Base-by-base conservation (phyloP, 1,140 invertebrate genomes). In the Acromyrmex echinatior region DNA sequence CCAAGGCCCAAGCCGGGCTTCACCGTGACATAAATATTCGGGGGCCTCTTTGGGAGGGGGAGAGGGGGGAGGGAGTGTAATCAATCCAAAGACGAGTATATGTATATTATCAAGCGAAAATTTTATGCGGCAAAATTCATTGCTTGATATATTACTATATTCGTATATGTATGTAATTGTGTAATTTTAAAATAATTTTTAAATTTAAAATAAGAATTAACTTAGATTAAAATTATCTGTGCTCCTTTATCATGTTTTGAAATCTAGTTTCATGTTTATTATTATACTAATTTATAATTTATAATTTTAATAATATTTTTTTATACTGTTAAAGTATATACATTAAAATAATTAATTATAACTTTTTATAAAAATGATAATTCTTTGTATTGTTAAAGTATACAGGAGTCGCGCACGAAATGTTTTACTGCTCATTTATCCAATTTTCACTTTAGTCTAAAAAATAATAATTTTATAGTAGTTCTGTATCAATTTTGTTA, bases 1-100 rank as follows among this genome's bases (percentile, higher is more conserved):
- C 90, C 92, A 93, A 93, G 93, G 92, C 82, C 89, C 87, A 10
- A 84, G 74, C 84, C 88, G 80, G 80, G 76, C 86, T 92, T 91
- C 71, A 85, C 93, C 93, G 92, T 94, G 93, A 94, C 93, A 94
- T 89, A 74, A 51, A n/a, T n/a, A n/a, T n/a, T n/a, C n/a, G n/a
- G n/a, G n/a, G n/a, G n/a, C n/a, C n/a, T n/a, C n/a, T n/a, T n/a
- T n/a, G n/a, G n/a, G n/a, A n/a, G n/a, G n/a, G n/a, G n/a, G n/a
- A n/a, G n/a, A n/a, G n/a, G n/a, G n/a, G n/a, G n/a, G n/a, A n/a
- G n/a, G n/a, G n/a, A n/a, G n/a, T n/a, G 74, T 86, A 88, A 87
- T 65, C 49, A 14, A 80, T 12, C 25, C 16, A 71, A 65, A 45
- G 53, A 85, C 28, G 45, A 76, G 35, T 39, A 9, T 39, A 9